Percentiles rank a stretch among this genome's conserved stretches.
Evolutionary conservation across 1,140 invertebrate species (phyloP).

Genomic region (Philopotamus ludificatus): DNA sequence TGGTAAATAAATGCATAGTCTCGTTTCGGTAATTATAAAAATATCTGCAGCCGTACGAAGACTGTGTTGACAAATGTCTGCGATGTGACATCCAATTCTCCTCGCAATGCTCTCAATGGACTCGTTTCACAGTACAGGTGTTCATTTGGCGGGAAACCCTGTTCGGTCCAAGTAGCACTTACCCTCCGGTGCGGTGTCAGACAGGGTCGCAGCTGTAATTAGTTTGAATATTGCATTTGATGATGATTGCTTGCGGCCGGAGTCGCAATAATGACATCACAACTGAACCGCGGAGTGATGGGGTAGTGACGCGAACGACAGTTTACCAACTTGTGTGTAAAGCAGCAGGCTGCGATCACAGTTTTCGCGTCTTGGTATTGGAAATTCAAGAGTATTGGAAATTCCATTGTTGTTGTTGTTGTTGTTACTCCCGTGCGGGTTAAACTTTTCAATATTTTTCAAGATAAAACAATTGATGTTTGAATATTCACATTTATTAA

Average conservation of each 20-base stretch:
- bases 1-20: background rate
- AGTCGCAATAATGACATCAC: constrained; percentile 10
- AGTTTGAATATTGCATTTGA: constrained; percentile 42
- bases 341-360: too few species aligned
- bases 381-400: too few species aligned
- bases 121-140: background rate
- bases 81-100: background rate
- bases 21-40: background rate
- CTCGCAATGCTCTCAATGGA: background rate
- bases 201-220: constrained; percentile 22
- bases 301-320: background rate
- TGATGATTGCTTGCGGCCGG: constrained; percentile 38
- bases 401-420: too few species aligned
- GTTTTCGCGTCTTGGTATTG: too few species aligned
- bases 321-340: too few species aligned
- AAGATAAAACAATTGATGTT: too few species aligned
- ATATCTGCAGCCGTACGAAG: background rate
- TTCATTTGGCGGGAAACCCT: background rate
- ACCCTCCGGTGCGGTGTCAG: too few species aligned
- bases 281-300: constrained; percentile 17
- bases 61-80: background rate
- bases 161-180: background rate
- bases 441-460: too few species aligned
- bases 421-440: too few species aligned
- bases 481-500: too few species aligned